Conservation (phyloP, 1,140 invertebrate species). For the Luehdorfia chinensis region DNA sequence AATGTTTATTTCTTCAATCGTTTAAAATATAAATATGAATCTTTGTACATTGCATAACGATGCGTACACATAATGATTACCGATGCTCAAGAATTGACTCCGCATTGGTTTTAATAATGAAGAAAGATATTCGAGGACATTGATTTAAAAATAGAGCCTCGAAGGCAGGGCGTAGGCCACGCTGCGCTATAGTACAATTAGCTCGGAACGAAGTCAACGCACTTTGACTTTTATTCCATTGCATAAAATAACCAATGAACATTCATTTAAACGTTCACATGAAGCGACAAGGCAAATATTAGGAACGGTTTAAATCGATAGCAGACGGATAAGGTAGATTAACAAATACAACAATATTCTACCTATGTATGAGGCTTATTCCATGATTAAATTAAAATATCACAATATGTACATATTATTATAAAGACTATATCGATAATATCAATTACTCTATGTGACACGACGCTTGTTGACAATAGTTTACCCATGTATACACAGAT, state of each 20-base stretch:
- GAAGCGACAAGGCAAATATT: conserved; percentile 26
- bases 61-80: conserved; percentile 46
- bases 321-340: conserved; percentile 39
- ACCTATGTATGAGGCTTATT: conserved; percentile 53
- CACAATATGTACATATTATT: conserved; percentile 74
- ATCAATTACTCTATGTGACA: conserved; percentile 35
- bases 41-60: conserved; percentile 71
- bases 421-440: conserved; percentile 60
- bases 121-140: conserved; percentile 19
- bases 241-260: neutral
- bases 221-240: neutral
- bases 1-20: conserved; percentile 75
- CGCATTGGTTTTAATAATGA: conserved; percentile 10
- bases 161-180: neutral
- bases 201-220: neutral
- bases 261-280: conserved; percentile 12
- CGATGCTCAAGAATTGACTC: conserved; percentile 24
- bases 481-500: too few relatives aligned
- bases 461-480: too few relatives aligned
- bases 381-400: conserved; percentile 72
- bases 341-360: conserved; percentile 54
- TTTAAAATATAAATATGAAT: conserved; percentile 74
- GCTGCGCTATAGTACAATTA: conserved; percentile 32
- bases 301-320: conserved; percentile 42
- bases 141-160: neutral